Base-by-base conservation (phyloP, 1,140 invertebrate genomes). In the Tachypleus tridentatus region DNA sequence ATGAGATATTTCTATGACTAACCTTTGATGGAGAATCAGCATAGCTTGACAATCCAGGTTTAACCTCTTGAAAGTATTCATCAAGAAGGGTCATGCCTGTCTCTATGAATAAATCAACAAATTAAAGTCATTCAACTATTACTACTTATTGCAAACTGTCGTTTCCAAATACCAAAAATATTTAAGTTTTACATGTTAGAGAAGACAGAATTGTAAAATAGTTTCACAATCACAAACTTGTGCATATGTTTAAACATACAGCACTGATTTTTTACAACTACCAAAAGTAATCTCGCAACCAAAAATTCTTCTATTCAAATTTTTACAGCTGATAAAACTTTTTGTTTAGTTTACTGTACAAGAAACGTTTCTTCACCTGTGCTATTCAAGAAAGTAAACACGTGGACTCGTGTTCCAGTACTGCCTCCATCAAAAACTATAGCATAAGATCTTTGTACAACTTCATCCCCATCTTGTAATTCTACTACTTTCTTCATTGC, bases 391-490 rank as follows among this genome's bases (percentile, higher is more conserved):
- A 97, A 97, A 68, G 86, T 87, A 74, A 93, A 97, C 0, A 93
- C 88, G 69, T 95, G 80, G 8, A 97, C 84, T 65, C 95, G 83
- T 59, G 91, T 91, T 1, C 94, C 96, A 0, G 96, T 98, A 48
- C 91, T 95, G 9, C 95, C 95, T 3, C 93, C 94, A 80, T 98
- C 95, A 65, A 98, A 91, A 57, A 98, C 86, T n/a, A 95, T 87
- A 0, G 90, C 91, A 80, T 94, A 87, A 63, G 89, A 86, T 49
- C 84, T 29, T 58, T 57, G 11, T 56, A 47, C 11, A 60, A 9
- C 47, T 10, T 49, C n/a, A 29, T 60, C 5, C 49, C 49, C 29
- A 29, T 50, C 57, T 51, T 49, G 10, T 5, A 58, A 49, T 5
- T 53, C 59, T 5, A 56, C 9, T 0, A 53, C 6, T 63, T 57